Evolutionary conservation across 2,113 vertebrate species (phyloP).

Genomic region (Leptocoma aspasia): DNA sequence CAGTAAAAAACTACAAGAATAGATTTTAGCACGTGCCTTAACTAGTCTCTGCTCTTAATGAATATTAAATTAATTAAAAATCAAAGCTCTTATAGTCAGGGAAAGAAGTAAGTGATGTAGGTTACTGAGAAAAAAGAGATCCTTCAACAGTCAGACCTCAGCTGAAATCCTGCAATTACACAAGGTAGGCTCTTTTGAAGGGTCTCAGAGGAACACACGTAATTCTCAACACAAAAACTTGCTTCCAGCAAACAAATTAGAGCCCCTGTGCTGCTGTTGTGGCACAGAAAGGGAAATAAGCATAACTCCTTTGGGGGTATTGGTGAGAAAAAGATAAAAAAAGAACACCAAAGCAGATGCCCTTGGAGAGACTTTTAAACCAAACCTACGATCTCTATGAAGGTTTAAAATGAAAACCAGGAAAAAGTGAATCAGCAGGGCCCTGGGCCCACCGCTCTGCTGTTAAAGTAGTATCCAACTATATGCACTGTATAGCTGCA

Average conservation of each 20-base stretch:
- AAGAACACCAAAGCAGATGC: neutral
- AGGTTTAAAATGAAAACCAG: neutral
- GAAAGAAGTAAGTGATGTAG: neutral
- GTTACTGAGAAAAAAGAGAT: neutral
- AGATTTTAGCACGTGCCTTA: conserved; percentile 8
- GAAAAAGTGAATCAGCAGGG: neutral
- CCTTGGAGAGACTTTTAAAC: neutral
- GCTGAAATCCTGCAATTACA: neutral
- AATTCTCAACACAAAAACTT: neutral
- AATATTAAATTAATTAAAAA: conserved; percentile 42
- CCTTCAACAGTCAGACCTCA: neutral
- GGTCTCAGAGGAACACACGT: neutral
- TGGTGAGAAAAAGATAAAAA: neutral
- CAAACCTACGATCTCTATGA: neutral
- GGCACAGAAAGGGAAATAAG: neutral
- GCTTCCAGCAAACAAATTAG: conserved; percentile 22
- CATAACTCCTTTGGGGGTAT: neutral
- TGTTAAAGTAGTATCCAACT: neutral
- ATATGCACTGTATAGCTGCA: neutral
- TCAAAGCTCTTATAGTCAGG: neutral
- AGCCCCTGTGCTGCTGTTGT: neutral
- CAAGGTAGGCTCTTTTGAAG: neutral
- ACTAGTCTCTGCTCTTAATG: neutral
- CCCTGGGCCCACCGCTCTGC: neutral
- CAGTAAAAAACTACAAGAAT: neutral